Evolutionary conservation across 2,113 vertebrate genomes (phyloP).

Genomic region (Ictidomys tridecemlineatus): DNA sequence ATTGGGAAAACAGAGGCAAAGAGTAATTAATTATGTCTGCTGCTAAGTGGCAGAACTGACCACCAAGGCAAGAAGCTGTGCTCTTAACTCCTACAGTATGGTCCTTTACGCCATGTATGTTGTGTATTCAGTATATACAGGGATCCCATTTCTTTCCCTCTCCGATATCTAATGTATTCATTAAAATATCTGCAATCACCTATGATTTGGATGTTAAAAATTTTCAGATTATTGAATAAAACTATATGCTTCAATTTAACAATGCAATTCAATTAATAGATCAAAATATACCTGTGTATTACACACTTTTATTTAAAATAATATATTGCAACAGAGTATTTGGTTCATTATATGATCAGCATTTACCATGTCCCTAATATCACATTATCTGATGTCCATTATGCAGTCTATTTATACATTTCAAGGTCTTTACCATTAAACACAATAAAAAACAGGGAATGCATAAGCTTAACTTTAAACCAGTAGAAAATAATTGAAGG

Average conservation of each 20-base stretch:
- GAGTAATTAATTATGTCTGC: background rate
- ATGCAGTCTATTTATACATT: background rate
- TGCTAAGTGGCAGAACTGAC: background rate
- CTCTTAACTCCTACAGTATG: background rate
- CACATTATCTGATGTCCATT: background rate
- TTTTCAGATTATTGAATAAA: background rate
- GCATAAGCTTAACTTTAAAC: constrained; percentile 26
- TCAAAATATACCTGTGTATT: background rate
- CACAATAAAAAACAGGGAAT: background rate
- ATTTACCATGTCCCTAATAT: background rate
- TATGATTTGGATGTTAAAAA: background rate
- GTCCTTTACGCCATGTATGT: background rate
- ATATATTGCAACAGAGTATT: background rate
- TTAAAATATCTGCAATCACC: background rate
- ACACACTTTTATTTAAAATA: background rate
- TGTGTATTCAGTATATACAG: background rate
- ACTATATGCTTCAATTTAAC: constrained; percentile 25
- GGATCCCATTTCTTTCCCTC: background rate
- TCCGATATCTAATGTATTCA: background rate
- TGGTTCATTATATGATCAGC: background rate
- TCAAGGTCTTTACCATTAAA: background rate
- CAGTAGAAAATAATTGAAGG: background rate
- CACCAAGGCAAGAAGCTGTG: background rate
- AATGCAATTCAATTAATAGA: background rate
- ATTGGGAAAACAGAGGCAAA: background rate